Evolutionary conservation across 2,888 invertebrate genomes (phyloP).

Genomic region (Tuta absoluta): DNA sequence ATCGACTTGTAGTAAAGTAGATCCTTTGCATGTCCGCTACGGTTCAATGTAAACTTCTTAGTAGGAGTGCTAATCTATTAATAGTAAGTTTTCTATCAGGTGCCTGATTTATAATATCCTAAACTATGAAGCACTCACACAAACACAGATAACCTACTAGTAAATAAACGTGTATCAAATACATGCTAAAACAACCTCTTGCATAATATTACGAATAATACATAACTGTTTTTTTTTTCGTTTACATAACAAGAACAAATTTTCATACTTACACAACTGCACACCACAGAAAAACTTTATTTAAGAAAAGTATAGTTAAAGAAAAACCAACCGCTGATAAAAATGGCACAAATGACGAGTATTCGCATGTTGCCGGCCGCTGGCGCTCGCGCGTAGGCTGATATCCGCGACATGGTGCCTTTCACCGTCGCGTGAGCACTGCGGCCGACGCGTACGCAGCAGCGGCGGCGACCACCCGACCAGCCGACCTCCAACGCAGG

Average conservation of each 20-base stretch:
- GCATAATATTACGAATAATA: constrained; percentile 65
- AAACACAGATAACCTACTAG: background rate
- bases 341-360: constrained; percentile 67
- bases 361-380: constrained; percentile 66
- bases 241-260: constrained; percentile 20
- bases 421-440: constrained; percentile 77
- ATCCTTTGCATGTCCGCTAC: constrained; percentile 22
- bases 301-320: constrained; percentile 33
- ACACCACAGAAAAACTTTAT: constrained; percentile 19
- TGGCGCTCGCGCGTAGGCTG: constrained; percentile 54
- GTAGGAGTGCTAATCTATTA: background rate
- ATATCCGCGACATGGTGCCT: constrained; percentile 68
- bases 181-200: constrained; percentile 47
- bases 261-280: background rate
- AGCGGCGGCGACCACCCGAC: constrained; percentile 51
- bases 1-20: constrained; percentile 39
- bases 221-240: constrained; percentile 37
- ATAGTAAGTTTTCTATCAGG: background rate
- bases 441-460: constrained; percentile 40
- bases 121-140: background rate
- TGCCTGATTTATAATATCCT: background rate
- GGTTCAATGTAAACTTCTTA: constrained; percentile 21
- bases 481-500: constrained; percentile 65
- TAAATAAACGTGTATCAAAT: background rate
- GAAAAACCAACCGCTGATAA: constrained; percentile 69